These are phyloP conservation scores for Crotalus viridis DNA, from an alignment of 2,113 vertebrate genomes.

Conservation along the genomic window DNA sequence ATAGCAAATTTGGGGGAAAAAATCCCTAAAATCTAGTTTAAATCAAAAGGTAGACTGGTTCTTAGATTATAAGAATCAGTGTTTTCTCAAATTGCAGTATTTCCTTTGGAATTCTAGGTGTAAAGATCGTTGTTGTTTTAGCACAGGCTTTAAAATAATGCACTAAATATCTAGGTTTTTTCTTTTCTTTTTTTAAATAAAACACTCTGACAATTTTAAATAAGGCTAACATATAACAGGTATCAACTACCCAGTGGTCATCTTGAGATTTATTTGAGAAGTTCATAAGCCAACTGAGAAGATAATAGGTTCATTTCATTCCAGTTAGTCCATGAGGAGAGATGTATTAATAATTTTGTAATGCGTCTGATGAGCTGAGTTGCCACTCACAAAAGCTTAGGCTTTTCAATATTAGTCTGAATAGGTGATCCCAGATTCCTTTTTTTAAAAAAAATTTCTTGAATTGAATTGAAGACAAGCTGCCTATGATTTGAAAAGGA, in stretches of 20 bases:
- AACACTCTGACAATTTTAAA: background rate
- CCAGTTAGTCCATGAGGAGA: background rate
- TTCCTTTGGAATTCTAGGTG: background rate
- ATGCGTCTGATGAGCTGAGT: background rate
- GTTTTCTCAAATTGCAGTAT: background rate
- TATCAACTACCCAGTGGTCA: background rate
- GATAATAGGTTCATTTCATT: background rate
- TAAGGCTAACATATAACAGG: background rate
- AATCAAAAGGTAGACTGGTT: background rate
- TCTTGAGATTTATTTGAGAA: background rate
- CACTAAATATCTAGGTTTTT: background rate
- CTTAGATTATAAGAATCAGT: background rate
- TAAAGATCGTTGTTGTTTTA: background rate
- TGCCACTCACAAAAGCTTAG: background rate
- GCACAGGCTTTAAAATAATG: background rate
- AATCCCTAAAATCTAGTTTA: background rate
- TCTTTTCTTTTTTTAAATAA: background rate
- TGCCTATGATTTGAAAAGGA: background rate
- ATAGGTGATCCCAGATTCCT: background rate
- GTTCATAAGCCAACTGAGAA: background rate
- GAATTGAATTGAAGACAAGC: background rate
- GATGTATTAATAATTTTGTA: background rate
- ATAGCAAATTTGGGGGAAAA: too few relatives aligned
- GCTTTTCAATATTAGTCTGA: background rate
- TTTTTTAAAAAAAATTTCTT: background rate